Base-by-base conservation (phyloP, 2,113 vertebrate species). In the Cochlearius cochlearius region DNA sequence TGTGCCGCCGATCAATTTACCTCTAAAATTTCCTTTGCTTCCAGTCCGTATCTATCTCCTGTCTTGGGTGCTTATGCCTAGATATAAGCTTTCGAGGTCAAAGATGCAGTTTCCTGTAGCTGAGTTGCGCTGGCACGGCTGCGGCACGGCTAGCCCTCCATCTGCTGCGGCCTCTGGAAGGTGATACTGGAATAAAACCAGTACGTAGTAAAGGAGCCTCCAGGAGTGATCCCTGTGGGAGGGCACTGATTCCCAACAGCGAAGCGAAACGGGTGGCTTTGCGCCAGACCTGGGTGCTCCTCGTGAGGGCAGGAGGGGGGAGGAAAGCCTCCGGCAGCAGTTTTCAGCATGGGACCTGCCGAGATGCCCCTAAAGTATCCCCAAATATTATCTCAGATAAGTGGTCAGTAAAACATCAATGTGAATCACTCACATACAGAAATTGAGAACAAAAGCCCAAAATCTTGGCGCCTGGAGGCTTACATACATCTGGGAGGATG, bases 251-350 rank as follows among this genome's bases (percentile, higher is more conserved):
- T 89, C 52, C 60, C 25, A 43, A 15, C 26, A 43, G 30, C 1
- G 30, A 30, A 45, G 7, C 3, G 53, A 71, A 94, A 22, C 7
- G 11, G 7, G 19, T 4, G 9, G 12, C 17, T 93, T 75, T 76
- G 20, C 39, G 49, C 60, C 13, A 72, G 23, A 60, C 12, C 32
- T 73, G 30, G 4, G 4, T 36, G 43, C 18, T 86, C 50, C 71
- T 72, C 3, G 0, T 29, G 34, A 41, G 43, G 6, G 14, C 26
- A n/a, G 39, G 38, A 69, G 4, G 0, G 3, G 3, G 12, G 47
- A 41, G 7, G 7, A 23, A 81, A 53, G 3, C 3, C 32, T 39
- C 34, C 0, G 0, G 8, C 21, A 11, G n/a, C 6, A 20, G 15
- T 7, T 76, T 39, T 23, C 32, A 39, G n/a, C 1, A 0, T 25